These are phyloP conservation scores for Cheilinus undulatus DNA, from an alignment of 2,113 vertebrate genomes.

Conservation along the genomic window DNA sequence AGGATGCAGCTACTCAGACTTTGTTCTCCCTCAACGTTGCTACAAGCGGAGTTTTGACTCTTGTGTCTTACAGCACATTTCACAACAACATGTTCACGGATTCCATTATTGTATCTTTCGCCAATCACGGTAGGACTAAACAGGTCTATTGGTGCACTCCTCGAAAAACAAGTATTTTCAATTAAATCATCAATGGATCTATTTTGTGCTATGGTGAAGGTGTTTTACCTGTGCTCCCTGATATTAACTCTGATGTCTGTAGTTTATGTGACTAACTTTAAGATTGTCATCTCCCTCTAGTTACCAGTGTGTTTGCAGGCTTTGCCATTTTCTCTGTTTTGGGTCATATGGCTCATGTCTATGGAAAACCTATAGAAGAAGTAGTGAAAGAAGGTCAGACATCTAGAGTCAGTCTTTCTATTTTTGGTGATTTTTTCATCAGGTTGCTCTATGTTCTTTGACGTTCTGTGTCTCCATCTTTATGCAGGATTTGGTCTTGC, in stretches of 20 bases:
- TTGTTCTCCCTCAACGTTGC: constrained; percentile 92
- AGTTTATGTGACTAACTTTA: background rate
- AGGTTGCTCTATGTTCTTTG: background rate
- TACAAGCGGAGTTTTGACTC: constrained; percentile 90
- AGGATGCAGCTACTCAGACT: constrained; percentile 94
- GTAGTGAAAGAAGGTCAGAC: constrained; percentile 91
- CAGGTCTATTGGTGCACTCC: background rate
- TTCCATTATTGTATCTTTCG: constrained; percentile 83
- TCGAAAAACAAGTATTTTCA: too few relatives aligned
- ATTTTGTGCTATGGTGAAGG: too few relatives aligned
- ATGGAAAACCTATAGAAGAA: constrained; percentile 85
- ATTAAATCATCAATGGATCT: too few relatives aligned
- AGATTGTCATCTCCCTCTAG: constrained; percentile 31
- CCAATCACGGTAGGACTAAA: constrained; percentile 49
- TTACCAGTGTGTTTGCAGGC: constrained; percentile 92
- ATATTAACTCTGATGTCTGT: too few relatives aligned
- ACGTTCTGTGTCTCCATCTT: constrained; percentile 7
- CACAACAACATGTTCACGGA: constrained; percentile 93
- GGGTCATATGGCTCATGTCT: constrained; percentile 94
- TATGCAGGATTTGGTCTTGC: constrained; percentile 91
- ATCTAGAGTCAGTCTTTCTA: background rate
- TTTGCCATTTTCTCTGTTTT: constrained; percentile 96
- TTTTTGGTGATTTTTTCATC: background rate
- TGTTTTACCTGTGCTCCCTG: too few relatives aligned
- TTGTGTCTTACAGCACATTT: constrained; percentile 95